These are phyloP conservation scores for Sebastes itinus DNA, from an alignment of 2,797 vertebrate species.

Conservation along the genomic window DNA sequence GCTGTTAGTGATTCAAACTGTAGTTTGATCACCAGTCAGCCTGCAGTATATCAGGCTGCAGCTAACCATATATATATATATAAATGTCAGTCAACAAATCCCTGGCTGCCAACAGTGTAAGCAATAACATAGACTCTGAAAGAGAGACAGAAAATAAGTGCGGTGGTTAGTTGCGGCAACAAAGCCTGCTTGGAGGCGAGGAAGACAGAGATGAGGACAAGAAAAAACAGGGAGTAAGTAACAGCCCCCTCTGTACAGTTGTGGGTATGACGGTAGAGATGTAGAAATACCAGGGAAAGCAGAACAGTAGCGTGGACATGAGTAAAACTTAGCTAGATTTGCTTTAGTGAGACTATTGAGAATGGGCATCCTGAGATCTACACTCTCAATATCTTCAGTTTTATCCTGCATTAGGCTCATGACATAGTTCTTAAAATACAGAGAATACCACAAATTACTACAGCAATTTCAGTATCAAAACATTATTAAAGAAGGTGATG, in stretches of 20 bases:
- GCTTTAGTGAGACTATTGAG: neutral
- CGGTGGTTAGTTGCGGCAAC: neutral
- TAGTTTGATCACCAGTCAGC: neutral
- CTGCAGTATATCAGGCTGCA: neutral
- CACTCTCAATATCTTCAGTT: neutral
- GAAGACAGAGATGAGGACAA: neutral
- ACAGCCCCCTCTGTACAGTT: neutral
- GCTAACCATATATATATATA: neutral
- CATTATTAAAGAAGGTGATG: neutral
- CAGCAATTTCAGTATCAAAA: neutral
- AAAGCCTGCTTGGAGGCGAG: neutral
- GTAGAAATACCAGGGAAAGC: neutral
- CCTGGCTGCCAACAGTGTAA: slow-evolving; percentile 22
- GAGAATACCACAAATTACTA: neutral
- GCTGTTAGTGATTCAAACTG: neutral
- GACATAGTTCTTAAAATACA: neutral
- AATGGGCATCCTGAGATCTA: neutral
- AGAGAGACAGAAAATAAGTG: slow-evolving; percentile 5
- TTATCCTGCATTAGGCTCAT: neutral
- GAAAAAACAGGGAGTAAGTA: neutral
- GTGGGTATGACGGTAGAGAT: neutral
- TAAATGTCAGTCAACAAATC: slow-evolving; percentile 18
- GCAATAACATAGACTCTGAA: slow-evolving; percentile 1
- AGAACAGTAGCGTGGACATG: neutral
- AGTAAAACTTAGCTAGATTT: neutral